phyloP scores from a whole-genome alignment of 2,797 vertebrate species.

The Myoxocephalus aenaeus region DNA sequence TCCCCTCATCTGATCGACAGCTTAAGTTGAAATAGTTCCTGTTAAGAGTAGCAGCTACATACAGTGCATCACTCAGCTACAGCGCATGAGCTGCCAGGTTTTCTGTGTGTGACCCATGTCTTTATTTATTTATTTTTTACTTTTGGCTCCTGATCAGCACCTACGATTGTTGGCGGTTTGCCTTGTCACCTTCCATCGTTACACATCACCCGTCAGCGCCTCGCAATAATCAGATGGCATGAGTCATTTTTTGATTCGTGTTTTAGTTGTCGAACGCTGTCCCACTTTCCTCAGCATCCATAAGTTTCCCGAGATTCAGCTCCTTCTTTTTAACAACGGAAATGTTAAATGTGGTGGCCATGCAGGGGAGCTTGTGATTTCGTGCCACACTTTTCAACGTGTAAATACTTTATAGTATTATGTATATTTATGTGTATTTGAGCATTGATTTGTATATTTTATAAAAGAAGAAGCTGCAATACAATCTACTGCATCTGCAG shows the following conservation, averaged over 20 bases:
- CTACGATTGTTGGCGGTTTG: slow-evolving; percentile 10
- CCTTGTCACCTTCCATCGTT: neutral
- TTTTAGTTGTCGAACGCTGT: neutral
- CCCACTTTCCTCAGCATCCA: slow-evolving; percentile 4
- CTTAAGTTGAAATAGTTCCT: neutral
- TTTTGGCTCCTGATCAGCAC: slow-evolving; percentile 10
- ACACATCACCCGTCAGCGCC: slow-evolving; percentile 2
- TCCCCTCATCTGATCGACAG: slow-evolving; percentile 8
- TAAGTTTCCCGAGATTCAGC: neutral
- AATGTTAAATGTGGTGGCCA: slow-evolving; percentile 20
- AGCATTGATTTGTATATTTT: slow-evolving; percentile 17
- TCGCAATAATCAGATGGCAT: neutral
- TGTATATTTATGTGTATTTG: neutral
- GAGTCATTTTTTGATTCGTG: slow-evolving; percentile 9
- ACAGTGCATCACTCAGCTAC: neutral
- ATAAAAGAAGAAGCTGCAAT: neutral
- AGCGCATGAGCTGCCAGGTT: neutral
- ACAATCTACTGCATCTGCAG: too few species aligned
- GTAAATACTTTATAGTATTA: neutral
- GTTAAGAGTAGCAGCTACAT: neutral
- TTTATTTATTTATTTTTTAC: neutral
- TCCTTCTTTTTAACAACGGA: slow-evolving; percentile 7
- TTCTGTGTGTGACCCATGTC: neutral
- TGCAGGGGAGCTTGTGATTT: neutral
- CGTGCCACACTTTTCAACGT: neutral